phyloP scores from a whole-genome alignment of 2,113 vertebrate genomes.

The Promerops cafer region DNA sequence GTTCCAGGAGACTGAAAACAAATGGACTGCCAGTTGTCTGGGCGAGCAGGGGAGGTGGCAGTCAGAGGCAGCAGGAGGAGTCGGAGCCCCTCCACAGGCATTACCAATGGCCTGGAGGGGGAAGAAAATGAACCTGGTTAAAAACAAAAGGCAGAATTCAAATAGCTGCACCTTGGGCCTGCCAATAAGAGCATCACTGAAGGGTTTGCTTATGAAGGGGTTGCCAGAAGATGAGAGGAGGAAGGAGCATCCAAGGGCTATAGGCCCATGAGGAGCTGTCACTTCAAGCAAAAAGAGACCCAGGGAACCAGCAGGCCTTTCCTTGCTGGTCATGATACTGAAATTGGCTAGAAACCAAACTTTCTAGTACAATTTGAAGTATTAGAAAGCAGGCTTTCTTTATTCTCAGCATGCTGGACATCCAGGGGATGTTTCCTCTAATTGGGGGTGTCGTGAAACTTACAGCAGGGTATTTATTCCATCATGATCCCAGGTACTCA shows the following conservation, averaged over 20 bases:
- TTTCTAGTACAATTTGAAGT: background rate
- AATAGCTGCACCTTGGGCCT: background rate
- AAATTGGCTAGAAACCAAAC: background rate
- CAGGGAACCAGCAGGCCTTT: background rate
- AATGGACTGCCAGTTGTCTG: background rate
- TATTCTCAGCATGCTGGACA: background rate
- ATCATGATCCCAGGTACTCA: background rate
- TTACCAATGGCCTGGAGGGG: background rate
- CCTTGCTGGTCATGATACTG: background rate
- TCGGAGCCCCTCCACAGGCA: background rate
- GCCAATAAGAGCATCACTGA: background rate
- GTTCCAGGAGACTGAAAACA: background rate
- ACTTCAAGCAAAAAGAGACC: background rate
- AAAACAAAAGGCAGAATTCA: background rate
- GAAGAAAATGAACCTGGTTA: background rate
- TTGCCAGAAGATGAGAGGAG: background rate
- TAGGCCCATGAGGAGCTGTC: background rate
- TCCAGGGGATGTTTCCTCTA: background rate
- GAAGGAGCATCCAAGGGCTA: background rate
- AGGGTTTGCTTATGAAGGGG: background rate
- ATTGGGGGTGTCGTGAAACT: background rate
- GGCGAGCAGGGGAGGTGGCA: background rate
- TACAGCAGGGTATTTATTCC: background rate
- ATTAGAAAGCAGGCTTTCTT: background rate
- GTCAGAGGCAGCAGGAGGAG: background rate